phyloP scores from a whole-genome alignment of 2,888 invertebrate genomes.

The Parnassius apollo region DNA sequence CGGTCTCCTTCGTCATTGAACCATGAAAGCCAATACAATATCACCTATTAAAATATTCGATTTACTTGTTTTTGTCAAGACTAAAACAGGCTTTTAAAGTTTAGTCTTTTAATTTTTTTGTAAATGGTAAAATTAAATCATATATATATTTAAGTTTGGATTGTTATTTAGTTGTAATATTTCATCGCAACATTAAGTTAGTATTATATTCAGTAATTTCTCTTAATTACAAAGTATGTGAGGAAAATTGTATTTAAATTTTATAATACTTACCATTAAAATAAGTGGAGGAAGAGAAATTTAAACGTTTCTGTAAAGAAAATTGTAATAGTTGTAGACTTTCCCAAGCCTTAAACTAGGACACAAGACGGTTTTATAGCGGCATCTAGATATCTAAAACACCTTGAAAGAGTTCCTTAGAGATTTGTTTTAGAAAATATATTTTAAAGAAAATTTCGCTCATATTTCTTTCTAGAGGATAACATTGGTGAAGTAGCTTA shows the following conservation, averaged over 20 bases:
- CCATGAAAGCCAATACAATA: constrained; percentile 6
- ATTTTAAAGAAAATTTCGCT: too few relatives aligned
- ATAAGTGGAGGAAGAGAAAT: constrained; percentile 19
- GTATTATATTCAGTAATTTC: too few relatives aligned
- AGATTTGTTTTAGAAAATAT: not conserved
- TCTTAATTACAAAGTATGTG: too few relatives aligned
- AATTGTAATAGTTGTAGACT: constrained; percentile 30
- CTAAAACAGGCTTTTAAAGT: not conserved
- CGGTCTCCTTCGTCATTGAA: constrained; percentile 40
- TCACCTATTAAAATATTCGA: not conserved
- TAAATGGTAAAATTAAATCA: not conserved
- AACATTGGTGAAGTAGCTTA: too few relatives aligned
- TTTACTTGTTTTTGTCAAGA: not conserved
- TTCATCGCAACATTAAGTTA: too few relatives aligned
- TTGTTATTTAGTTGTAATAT: too few relatives aligned
- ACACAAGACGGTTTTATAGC: constrained; percentile 33
- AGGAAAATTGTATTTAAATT: not conserved
- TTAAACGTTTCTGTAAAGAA: constrained; percentile 26
- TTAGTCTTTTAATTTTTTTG: not conserved
- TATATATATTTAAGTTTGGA: too few relatives aligned
- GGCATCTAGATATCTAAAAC: constrained; percentile 18
- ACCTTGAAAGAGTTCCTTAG: constrained; percentile 1
- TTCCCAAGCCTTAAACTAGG: constrained; percentile 37
- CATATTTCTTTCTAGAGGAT: too few relatives aligned
- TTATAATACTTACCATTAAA: not conserved